phyloP scores from a whole-genome alignment of 2,797 vertebrate species.

The Phoebastria nigripes region DNA sequence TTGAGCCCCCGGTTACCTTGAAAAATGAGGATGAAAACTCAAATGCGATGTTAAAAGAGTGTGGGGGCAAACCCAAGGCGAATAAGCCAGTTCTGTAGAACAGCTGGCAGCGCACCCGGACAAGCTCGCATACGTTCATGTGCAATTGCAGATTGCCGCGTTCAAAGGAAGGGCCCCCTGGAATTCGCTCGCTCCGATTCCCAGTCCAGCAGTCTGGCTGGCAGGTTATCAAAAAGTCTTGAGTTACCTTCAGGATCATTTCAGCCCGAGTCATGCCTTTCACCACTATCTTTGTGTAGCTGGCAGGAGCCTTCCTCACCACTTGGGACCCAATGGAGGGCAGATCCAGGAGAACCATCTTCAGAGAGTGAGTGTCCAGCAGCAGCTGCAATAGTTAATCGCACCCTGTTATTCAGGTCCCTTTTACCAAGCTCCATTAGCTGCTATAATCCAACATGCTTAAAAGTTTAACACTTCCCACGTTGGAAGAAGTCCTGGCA shows the following conservation, averaged over 20 bases:
- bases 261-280: constrained; percentile 99
- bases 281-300: constrained; percentile 98
- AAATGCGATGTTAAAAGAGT: neutral
- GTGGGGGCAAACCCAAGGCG: neutral
- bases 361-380: constrained; percentile 95
- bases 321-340: constrained; percentile 98
- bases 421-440: neutral
- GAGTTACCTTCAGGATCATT: constrained; percentile 97
- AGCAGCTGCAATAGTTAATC: constrained; percentile 83
- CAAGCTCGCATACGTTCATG: neutral
- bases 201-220: constrained; percentile 61
- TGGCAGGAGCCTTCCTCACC: constrained; percentile 94
- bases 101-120: constrained; percentile 38
- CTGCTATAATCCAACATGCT: neutral
- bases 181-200: constrained; percentile 16
- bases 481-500: neutral
- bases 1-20: neutral
- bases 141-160: neutral
- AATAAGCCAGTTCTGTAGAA: neutral
- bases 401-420: neutral
- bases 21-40: neutral
- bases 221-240: constrained; percentile 32
- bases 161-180: constrained; percentile 54
- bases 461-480: neutral
- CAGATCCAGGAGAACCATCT: constrained; percentile 94